phyloP scores from a whole-genome alignment of 2,888 invertebrate species.

The Candidula unifasciata region DNA sequence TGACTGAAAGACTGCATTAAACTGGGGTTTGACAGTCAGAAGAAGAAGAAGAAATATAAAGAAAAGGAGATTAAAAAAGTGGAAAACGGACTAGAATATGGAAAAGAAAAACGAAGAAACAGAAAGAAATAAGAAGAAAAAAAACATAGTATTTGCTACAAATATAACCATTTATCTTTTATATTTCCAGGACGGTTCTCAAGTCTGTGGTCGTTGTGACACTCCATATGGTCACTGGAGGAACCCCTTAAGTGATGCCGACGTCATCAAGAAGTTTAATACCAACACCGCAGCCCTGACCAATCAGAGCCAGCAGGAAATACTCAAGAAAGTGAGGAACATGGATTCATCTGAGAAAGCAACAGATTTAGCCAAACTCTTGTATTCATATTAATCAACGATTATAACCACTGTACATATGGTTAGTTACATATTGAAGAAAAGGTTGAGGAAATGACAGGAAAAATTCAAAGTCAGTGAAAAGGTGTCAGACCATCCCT shows the following conservation, averaged over 20 bases:
- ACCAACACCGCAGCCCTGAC: constrained; percentile 57
- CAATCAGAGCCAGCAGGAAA: constrained; percentile 31
- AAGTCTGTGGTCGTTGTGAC: constrained; percentile 57
- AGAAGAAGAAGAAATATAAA: no score
- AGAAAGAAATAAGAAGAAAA: no score
- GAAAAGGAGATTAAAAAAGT: no score
- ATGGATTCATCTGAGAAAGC: constrained; percentile 46
- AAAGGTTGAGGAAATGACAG: not conserved
- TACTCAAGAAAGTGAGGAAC: constrained; percentile 46
- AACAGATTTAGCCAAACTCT: constrained; percentile 42
- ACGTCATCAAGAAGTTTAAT: constrained; percentile 62
- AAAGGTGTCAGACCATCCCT: no score
- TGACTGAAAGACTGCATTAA: no score
- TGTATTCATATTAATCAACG: constrained; percentile 44
- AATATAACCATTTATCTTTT: no score
- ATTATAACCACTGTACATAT: not conserved
- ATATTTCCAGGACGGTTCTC: constrained; percentile 52
- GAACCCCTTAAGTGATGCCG: constrained; percentile 60
- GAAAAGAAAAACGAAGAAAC: no score
- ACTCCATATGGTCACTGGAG: constrained; percentile 70
- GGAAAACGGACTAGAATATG: no score
- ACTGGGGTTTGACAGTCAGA: no score
- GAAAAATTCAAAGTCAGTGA: no score
- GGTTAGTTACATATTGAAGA: not conserved
- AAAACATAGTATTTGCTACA: no score